Evolutionary conservation across 2,888 invertebrate species (phyloP).

Genomic region (Cantharis nigra): DNA sequence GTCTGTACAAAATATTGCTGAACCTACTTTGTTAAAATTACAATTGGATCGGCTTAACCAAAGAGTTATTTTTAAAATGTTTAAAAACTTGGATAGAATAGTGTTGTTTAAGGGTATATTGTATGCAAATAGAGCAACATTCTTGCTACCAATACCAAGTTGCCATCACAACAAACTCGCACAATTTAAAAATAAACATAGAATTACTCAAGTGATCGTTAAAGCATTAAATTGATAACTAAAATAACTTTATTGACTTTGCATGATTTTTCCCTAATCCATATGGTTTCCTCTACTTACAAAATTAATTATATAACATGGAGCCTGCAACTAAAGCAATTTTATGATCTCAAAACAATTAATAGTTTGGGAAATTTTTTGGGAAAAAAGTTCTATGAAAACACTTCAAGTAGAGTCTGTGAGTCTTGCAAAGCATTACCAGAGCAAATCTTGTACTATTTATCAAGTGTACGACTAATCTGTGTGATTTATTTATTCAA

Average conservation of each 20-base stretch:
- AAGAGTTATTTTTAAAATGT: conserved; percentile 36
- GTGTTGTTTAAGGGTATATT: conserved; percentile 52
- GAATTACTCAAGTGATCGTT: conserved; percentile 41
- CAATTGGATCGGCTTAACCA: conserved; percentile 25
- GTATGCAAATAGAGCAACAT: conserved; percentile 52
- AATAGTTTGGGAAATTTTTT: too few relatives aligned
- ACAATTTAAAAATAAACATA: conserved; percentile 42
- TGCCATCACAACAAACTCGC: conserved; percentile 37
- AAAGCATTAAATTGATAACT: conserved; percentile 33
- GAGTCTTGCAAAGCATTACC: too few relatives aligned
- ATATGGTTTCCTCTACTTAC: neutral
- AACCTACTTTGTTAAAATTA: conserved; percentile 15
- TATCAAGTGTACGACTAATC: too few relatives aligned
- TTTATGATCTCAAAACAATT: too few relatives aligned
- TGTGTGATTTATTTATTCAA: too few relatives aligned
- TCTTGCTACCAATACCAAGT: conserved; percentile 48
- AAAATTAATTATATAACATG: neutral
- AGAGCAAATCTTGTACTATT: too few relatives aligned
- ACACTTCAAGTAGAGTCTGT: too few relatives aligned
- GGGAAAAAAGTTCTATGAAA: too few relatives aligned
- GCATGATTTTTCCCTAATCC: neutral
- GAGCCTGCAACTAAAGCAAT: too few relatives aligned
- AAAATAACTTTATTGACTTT: neutral
- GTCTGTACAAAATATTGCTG: neutral
- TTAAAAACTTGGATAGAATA: conserved; percentile 48